These are phyloP conservation scores for Malachius bipustulatus DNA, from an alignment of 2,888 invertebrate species.

Conservation along the genomic window DNA sequence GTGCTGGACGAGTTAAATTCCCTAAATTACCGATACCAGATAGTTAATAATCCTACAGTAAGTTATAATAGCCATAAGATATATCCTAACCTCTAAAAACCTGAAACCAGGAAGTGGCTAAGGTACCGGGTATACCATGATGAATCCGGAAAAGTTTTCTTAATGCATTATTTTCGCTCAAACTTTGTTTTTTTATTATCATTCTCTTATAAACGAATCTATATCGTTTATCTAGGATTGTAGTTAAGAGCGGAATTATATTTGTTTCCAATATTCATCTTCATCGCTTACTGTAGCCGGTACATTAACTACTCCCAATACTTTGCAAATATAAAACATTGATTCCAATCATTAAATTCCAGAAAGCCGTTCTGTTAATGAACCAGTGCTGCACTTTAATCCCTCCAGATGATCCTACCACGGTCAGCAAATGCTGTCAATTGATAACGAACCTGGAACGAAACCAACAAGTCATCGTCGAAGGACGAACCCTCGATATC, in stretches of 20 bases:
- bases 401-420: conserved; percentile 39
- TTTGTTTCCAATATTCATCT: too few relatives aligned
- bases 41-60: conserved; percentile 30
- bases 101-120: conserved; percentile 3
- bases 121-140: too few relatives aligned
- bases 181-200: too few relatives aligned
- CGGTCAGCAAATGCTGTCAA: conserved; percentile 47
- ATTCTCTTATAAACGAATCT: too few relatives aligned
- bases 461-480: conserved; percentile 40
- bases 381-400: conserved; percentile 33
- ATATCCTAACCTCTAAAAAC: too few relatives aligned
- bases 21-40: conserved; percentile 42
- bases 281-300: too few relatives aligned
- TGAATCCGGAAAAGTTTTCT: too few relatives aligned
- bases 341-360: conserved; percentile 17
- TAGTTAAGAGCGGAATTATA: too few relatives aligned
- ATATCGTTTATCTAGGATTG: too few relatives aligned
- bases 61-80: too few relatives aligned
- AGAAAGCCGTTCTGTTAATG: conserved; percentile 34
- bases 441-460: conserved; percentile 43
- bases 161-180: too few relatives aligned
- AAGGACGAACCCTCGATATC: conserved; percentile 31
- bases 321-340: conserved; percentile 5
- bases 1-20: conserved; percentile 52
- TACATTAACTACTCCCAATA: too few relatives aligned